Evolutionary conservation across 2,797 vertebrate species (phyloP).

Genomic region (Tokudaia muenninki): DNA sequence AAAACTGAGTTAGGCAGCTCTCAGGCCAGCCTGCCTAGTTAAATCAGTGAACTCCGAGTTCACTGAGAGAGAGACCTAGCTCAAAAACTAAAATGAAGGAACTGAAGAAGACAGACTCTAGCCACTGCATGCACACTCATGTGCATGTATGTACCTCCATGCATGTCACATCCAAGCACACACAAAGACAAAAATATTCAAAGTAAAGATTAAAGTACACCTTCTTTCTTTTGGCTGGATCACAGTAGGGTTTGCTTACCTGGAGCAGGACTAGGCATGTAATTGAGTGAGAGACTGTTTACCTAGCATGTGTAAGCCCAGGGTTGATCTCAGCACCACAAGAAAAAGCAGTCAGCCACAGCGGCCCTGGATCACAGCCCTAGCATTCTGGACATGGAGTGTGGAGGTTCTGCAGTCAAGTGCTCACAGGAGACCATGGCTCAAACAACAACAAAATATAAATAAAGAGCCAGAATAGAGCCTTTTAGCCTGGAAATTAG

Average conservation of each 20-base stretch:
- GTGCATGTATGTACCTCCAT: neutral
- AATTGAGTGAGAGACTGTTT: neutral
- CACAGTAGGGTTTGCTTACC: conserved; percentile 6
- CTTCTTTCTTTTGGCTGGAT: conserved; percentile 9
- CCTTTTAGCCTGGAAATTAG: neutral
- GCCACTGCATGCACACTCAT: neutral
- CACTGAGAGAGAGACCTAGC: neutral
- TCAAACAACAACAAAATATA: neutral
- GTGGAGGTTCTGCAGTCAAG: neutral
- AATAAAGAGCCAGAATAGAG: conserved; percentile 28
- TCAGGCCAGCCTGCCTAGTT: neutral
- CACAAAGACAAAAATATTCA: conserved; percentile 53
- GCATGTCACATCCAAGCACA: neutral
- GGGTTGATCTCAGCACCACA: no score
- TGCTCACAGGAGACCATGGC: neutral
- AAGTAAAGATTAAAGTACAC: conserved; percentile 62
- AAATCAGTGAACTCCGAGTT: neutral
- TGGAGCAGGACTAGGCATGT: neutral
- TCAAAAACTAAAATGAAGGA: neutral
- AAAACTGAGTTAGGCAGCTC: neutral
- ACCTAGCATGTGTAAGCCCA: neutral
- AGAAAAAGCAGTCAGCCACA: neutral
- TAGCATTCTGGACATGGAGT: neutral
- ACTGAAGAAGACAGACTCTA: neutral
- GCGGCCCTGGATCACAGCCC: neutral